These are phyloP conservation scores for Coturnix japonica DNA, from an alignment of 2,113 vertebrate species.

Conservation along the genomic window DNA sequence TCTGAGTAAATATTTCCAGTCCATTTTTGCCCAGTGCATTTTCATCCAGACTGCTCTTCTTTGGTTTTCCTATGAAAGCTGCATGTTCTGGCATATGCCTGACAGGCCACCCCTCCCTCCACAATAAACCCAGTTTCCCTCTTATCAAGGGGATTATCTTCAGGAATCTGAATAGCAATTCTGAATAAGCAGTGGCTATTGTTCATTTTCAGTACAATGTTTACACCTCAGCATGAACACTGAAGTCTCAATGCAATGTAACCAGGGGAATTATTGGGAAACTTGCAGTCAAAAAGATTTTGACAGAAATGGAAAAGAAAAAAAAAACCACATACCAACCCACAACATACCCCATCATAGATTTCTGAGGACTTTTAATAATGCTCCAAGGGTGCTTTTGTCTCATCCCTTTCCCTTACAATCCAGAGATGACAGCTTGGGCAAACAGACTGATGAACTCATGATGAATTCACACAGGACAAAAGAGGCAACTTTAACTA, in stretches of 20 bases:
- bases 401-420: not conserved
- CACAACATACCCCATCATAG: not conserved
- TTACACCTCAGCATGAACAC: not conserved
- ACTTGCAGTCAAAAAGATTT: not conserved
- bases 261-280: not conserved
- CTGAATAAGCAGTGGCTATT: not conserved
- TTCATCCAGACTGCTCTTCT: not conserved
- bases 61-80: not conserved
- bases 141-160: not conserved
- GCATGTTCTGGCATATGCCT: not conserved
- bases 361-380: not conserved
- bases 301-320: not conserved
- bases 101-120: not conserved
- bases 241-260: not conserved
- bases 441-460: not conserved
- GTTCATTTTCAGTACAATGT: not conserved
- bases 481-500: not conserved
- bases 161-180: not conserved
- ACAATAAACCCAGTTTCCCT: not conserved
- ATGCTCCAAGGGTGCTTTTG: not conserved
- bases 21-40: not conserved
- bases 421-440: not conserved
- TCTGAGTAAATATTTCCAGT: constrained; percentile 25
- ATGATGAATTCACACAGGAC: not conserved
- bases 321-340: fast-evolving